These are phyloP conservation scores for Eueides isabella DNA, from an alignment of 1,140 invertebrate genomes.

Conservation along the genomic window DNA sequence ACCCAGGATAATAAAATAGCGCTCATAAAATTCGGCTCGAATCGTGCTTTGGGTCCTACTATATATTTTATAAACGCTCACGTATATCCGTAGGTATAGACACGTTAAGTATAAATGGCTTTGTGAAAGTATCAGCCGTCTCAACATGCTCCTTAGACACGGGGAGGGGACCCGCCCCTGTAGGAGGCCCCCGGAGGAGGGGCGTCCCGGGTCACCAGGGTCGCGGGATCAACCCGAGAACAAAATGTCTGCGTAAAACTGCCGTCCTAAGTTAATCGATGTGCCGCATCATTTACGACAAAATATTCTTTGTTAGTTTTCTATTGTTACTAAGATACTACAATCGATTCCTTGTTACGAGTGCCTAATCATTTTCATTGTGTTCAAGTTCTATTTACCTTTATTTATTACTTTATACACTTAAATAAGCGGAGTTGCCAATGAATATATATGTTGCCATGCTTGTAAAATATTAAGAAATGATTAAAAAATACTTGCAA, in stretches of 20 bases:
- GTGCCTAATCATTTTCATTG: too few species aligned
- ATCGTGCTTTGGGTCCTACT: constrained; percentile 9
- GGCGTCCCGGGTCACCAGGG: constrained; percentile 58
- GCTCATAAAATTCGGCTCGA: constrained; percentile 11
- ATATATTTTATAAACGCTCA: constrained; percentile 14
- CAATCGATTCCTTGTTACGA: too few species aligned
- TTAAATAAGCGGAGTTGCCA: too few species aligned
- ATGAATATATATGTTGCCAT: too few species aligned
- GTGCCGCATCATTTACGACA: constrained; percentile 20
- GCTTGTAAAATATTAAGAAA: too few species aligned
- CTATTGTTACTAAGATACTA: background rate
- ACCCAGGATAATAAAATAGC: background rate
- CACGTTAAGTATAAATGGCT: constrained; percentile 38
- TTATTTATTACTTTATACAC: too few species aligned
- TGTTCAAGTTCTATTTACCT: too few species aligned
- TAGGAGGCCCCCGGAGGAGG: constrained; percentile 40
- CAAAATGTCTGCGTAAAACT: constrained; percentile 66
- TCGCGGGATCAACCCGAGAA: constrained; percentile 61
- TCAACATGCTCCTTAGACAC: constrained; percentile 56
- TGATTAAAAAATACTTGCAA: too few species aligned
- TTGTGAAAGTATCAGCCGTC: constrained; percentile 50
- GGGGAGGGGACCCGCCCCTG: constrained; percentile 53
- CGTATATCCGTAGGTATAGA: constrained; percentile 33
- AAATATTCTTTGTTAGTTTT: background rate
- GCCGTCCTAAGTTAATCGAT: constrained; percentile 54